These are phyloP conservation scores for Byasa hedistus DNA, from an alignment of 2,888 invertebrate genomes.

Conservation along the genomic window DNA sequence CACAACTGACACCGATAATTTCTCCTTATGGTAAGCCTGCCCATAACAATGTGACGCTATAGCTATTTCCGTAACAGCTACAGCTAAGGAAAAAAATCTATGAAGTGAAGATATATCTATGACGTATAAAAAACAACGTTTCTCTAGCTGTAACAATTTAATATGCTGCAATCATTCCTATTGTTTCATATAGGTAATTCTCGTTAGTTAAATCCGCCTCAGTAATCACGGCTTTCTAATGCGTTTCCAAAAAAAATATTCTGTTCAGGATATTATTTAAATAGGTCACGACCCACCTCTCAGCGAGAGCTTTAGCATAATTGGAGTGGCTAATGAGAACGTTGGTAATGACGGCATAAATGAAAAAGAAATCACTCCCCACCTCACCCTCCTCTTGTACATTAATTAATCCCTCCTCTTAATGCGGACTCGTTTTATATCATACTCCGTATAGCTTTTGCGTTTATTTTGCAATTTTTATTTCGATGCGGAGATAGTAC, in stretches of 20 bases:
- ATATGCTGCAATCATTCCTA: not conserved
- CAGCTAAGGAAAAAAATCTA: no score
- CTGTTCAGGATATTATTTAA: slow-evolving; percentile 1
- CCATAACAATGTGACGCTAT: no score
- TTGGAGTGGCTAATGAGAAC: slow-evolving; percentile 2
- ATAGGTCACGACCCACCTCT: not conserved
- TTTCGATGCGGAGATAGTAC: slow-evolving; percentile 7
- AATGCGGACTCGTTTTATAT: not conserved
- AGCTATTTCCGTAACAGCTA: no score
- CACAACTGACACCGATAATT: no score
- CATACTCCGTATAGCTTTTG: slow-evolving; percentile 1
- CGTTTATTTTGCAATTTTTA: slow-evolving; percentile 21
- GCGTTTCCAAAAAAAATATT: not conserved
- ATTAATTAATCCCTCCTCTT: not conserved
- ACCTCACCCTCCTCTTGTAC: not conserved
- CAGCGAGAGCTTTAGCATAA: not conserved
- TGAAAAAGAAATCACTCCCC: not conserved
- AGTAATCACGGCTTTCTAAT: not conserved
- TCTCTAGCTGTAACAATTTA: no score
- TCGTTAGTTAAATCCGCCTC: not conserved
- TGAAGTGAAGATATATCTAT: no score
- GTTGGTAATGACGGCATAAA: not conserved
- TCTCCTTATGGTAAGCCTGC: no score
- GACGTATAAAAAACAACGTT: no score
- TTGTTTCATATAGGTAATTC: not conserved